Percentiles rank a stretch among this genome's conserved stretches.
Evolutionary conservation across 2,113 vertebrate species (phyloP).

Genomic region (Lycaon pictus): DNA sequence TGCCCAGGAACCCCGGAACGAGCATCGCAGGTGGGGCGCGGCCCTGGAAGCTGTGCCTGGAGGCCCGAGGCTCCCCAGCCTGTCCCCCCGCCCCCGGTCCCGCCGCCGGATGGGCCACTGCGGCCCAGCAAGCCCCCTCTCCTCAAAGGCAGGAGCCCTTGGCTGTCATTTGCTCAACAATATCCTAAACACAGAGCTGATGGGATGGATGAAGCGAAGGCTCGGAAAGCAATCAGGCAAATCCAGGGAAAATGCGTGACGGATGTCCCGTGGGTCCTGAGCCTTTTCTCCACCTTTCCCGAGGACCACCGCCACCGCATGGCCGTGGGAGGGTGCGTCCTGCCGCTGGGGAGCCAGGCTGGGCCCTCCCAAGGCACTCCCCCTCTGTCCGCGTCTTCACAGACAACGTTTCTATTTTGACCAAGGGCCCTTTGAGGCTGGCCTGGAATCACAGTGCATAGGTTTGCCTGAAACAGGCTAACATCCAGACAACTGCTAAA

Average conservation of each 20-base stretch:
- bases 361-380: constrained; percentile 85
- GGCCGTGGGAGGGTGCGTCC: constrained; percentile 82
- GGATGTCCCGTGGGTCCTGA: constrained; percentile 75
- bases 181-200: constrained; percentile 51
- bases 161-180: neutral
- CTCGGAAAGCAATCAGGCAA: constrained; percentile 70
- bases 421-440: constrained; percentile 64
- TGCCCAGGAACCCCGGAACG: rapidly evolving
- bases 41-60: neutral
- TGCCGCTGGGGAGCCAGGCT: constrained; percentile 74
- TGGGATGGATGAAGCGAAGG: constrained; percentile 6
- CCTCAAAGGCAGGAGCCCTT: neutral
- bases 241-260: constrained; percentile 73
- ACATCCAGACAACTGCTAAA: constrained; percentile 52
- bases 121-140: neutral
- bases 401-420: constrained; percentile 84
- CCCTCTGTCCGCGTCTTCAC: constrained; percentile 84
- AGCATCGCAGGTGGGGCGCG: neutral
- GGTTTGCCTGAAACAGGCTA: constrained; percentile 64
- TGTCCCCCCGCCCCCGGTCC: neutral
- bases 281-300: constrained; percentile 78
- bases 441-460: constrained; percentile 16
- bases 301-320: constrained; percentile 73
- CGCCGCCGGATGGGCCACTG: rapidly evolving
- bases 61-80: too few relatives aligned